Evolutionary conservation across 2,888 invertebrate genomes (phyloP).

Genomic region (Thereva nobilitata): DNA sequence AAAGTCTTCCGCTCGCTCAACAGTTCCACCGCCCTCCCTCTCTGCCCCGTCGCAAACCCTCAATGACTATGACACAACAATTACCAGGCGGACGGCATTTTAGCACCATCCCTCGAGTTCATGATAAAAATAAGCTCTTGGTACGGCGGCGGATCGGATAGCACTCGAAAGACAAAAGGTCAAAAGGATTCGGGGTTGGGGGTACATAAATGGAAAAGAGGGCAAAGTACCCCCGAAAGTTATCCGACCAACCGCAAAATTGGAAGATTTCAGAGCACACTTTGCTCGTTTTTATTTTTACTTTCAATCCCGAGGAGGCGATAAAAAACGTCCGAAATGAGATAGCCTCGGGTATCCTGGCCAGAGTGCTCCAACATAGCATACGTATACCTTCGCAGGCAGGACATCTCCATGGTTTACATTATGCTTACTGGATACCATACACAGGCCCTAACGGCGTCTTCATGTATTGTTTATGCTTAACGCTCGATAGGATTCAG

Average conservation of each 20-base stretch:
- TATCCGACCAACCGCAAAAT: slow-evolving; percentile 13
- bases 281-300: slow-evolving; percentile 3
- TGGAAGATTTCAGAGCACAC: slow-evolving; percentile 6
- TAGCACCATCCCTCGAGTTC: too few relatives aligned
- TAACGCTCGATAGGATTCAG: slow-evolving; percentile 5
- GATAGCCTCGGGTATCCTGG: not conserved
- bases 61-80: not conserved
- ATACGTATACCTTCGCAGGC: not conserved
- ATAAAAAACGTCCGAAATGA: not conserved
- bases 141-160: not conserved
- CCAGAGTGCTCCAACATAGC: not conserved
- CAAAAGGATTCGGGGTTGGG: too few relatives aligned
- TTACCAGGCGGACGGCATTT: not conserved
- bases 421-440: not conserved
- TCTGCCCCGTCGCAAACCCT: too few relatives aligned
- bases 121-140: slow-evolving; percentile 10
- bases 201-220: not conserved
- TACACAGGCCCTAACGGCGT: not conserved
- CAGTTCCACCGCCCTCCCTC: too few relatives aligned
- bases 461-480: slow-evolving; percentile 12
- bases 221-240: slow-evolving; percentile 2
- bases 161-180: not conserved
- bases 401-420: not conserved
- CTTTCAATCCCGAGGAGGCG: not conserved
- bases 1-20: not conserved